Evolutionary conservation across 2,797 vertebrate genomes (phyloP).

Genomic region (Phataginus tricuspis): DNA sequence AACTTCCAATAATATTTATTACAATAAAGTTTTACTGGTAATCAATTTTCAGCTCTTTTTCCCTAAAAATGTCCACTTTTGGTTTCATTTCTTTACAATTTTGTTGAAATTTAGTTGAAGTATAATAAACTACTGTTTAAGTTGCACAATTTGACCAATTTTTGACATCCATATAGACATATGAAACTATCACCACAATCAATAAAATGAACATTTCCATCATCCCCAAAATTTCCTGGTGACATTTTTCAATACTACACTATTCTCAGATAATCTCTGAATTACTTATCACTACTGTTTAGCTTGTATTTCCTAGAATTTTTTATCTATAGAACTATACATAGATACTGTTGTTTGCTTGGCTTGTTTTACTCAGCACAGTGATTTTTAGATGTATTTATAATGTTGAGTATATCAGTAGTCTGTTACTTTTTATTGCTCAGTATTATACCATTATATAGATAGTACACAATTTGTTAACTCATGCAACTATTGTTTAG

Average conservation of each 20-base stretch:
- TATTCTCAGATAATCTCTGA: neutral
- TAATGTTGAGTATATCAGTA: neutral
- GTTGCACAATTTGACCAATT: neutral
- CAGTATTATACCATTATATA: neutral
- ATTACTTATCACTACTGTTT: neutral
- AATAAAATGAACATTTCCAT: neutral
- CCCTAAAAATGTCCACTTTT: neutral
- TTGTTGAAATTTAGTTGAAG: neutral
- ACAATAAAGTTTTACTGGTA: neutral
- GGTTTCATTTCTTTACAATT: neutral
- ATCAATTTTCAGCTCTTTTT: neutral
- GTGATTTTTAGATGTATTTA: neutral
- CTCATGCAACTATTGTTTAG: neutral
- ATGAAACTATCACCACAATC: neutral
- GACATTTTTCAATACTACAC: neutral
- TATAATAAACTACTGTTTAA: neutral
- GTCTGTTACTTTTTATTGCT: neutral
- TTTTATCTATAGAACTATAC: neutral
- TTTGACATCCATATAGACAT: neutral
- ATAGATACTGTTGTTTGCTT: neutral
- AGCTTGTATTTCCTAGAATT: neutral
- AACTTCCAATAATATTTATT: neutral
- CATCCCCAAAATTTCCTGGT: neutral
- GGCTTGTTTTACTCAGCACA: neutral
- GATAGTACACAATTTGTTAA: neutral